Conservation (phyloP, 2,797 vertebrate genomes). For the Hippoglossus hippoglossus region DNA sequence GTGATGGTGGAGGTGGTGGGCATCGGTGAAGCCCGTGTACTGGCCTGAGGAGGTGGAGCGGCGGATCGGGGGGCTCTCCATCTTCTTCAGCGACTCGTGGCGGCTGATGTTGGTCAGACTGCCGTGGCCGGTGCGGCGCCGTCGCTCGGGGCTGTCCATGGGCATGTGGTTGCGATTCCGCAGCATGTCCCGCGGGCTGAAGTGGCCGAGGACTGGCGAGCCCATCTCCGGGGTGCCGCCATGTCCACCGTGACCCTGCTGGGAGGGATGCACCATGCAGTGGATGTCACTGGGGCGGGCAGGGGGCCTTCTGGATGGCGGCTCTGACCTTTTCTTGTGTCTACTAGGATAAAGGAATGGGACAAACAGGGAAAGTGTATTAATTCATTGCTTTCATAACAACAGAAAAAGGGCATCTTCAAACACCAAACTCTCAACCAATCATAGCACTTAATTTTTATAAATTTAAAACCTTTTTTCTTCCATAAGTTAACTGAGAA, state of each 20-base stretch:
- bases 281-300: constrained; percentile 91
- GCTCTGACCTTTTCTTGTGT: constrained; percentile 93
- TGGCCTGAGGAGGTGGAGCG: constrained; percentile 98
- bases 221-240: constrained; percentile 88
- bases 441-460: too few relatives aligned
- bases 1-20: constrained; percentile 84
- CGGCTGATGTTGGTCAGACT: constrained; percentile 96
- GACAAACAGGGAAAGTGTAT: neutral
- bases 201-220: constrained; percentile 89
- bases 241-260: constrained; percentile 84
- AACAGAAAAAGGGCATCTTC: neutral
- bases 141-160: constrained; percentile 92
- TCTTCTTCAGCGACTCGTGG: constrained; percentile 95
- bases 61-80: constrained; percentile 95
- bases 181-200: constrained; percentile 90
- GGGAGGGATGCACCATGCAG: constrained; percentile 90
- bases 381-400: neutral
- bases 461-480: too few relatives aligned
- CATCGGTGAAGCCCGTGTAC: constrained; percentile 91
- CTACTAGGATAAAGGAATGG: constrained; percentile 70
- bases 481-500: too few relatives aligned
- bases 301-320: constrained; percentile 89
- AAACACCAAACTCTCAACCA: too few relatives aligned
- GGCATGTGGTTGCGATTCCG: constrained; percentile 87
- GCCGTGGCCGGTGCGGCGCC: constrained; percentile 90